phyloP scores from a whole-genome alignment of 2,888 invertebrate species.

The Caenorhabditis auriculariae region DNA sequence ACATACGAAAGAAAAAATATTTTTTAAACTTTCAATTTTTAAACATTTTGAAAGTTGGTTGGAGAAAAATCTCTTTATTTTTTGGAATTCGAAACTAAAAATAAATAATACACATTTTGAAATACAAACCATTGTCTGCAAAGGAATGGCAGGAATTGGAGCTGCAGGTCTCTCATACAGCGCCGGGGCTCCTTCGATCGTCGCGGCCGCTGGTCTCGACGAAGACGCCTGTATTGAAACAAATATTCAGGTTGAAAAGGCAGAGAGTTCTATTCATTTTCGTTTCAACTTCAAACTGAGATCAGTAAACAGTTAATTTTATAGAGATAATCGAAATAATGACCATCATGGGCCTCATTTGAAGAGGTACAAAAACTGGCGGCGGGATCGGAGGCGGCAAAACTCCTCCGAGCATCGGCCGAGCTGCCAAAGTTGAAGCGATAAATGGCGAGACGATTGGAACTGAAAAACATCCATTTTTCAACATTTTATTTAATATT shows the following conservation, averaged over 20 bases:
- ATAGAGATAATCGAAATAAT: not conserved
- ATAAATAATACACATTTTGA: slow-evolving; percentile 4
- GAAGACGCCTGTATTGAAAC: not conserved
- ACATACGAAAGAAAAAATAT: too few relatives aligned
- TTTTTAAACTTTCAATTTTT: too few relatives aligned
- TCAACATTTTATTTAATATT: too few relatives aligned
- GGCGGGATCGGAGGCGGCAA: slow-evolving; percentile 17
- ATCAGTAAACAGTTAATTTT: too few relatives aligned
- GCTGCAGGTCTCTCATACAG: slow-evolving; percentile 25
- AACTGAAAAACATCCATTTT: too few relatives aligned
- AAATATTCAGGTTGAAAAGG: not conserved
- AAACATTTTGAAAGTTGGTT: too few relatives aligned
- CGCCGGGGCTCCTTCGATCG: slow-evolving; percentile 34
- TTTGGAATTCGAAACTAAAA: slow-evolving; percentile 4
- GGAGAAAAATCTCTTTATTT: too few relatives aligned
- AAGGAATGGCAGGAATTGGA: slow-evolving; percentile 6
- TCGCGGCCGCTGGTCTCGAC: slow-evolving; percentile 18
- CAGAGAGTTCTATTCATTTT: not conserved
- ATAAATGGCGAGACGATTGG: slow-evolving; percentile 20
- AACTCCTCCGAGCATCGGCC: too few relatives aligned
- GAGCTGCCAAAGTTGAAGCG: slow-evolving; percentile 4
- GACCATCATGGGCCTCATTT: slow-evolving; percentile 14
- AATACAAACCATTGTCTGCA: slow-evolving; percentile 2
- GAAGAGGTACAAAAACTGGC: slow-evolving; percentile 22
- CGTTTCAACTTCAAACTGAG: not conserved